These are phyloP conservation scores for Drosophila bipectinata DNA, from an alignment of 1,140 invertebrate genomes.

Conservation along the genomic window DNA sequence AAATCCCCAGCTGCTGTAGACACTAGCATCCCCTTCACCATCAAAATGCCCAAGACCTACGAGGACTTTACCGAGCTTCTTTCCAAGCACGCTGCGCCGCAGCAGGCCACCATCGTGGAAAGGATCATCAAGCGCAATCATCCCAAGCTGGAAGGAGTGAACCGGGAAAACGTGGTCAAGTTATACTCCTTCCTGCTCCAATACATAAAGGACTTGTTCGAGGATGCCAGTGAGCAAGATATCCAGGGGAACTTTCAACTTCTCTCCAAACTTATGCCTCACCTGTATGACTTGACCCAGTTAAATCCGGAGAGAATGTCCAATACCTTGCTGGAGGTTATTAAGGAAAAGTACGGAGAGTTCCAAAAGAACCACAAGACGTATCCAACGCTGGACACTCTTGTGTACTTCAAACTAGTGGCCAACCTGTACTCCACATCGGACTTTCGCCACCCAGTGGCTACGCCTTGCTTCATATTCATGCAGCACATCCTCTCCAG, in stretches of 20 bases:
- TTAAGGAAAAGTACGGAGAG: conserved; percentile 90
- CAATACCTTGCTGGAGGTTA: conserved; percentile 87
- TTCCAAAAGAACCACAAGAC: conserved; percentile 87
- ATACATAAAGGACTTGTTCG: conserved; percentile 88
- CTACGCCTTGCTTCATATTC: conserved; percentile 92
- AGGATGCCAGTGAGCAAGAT: conserved; percentile 83
- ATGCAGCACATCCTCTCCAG: conserved; percentile 91
- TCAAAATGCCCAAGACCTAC: conserved; percentile 87
- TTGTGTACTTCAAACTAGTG: conserved; percentile 92
- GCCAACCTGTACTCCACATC: conserved; percentile 93
- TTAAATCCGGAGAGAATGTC: conserved; percentile 88
- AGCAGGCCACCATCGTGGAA: conserved; percentile 90
- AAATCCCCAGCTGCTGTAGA: conserved; percentile 69
- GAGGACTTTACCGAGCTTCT: conserved; percentile 89
- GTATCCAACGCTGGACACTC: conserved; percentile 89
- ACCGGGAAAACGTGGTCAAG: conserved; percentile 90
- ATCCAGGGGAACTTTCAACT: conserved; percentile 86
- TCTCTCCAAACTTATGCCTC: conserved; percentile 87
- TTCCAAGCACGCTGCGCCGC: conserved; percentile 86
- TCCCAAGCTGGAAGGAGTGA: conserved; percentile 89
- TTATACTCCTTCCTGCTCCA: conserved; percentile 91
- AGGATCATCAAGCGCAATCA: conserved; percentile 94
- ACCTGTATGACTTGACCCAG: conserved; percentile 90
- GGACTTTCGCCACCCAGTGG: conserved; percentile 94
- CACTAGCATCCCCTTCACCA: conserved; percentile 89